Base-by-base conservation (phyloP, 2,113 vertebrate genomes). In the Brachyistius frenatus region DNA sequence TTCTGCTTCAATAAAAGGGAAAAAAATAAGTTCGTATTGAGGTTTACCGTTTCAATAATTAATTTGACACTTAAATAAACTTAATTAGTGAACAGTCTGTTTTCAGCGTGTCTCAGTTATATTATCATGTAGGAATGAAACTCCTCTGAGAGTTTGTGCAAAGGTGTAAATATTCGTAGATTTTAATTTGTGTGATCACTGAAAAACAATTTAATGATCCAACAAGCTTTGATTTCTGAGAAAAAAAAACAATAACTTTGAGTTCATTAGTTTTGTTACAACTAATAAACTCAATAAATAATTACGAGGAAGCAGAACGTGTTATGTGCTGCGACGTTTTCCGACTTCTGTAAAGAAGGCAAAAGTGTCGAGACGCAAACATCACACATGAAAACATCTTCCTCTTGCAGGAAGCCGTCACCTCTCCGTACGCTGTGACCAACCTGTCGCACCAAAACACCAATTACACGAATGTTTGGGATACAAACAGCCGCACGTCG, bases 401-500 rank as follows among this genome's bases (percentile, higher is more conserved):
- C 23, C 23, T 23, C 23, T 23, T 23, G 23, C 23, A 23, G 23
- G 23, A 23, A 23, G n/a, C 64, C 44, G 10, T 56, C 7, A 39
- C 35, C 6, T 53, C 10, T 23, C 39, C 52, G 41, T 68, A 52
- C 33, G 60, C 71, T 67, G 73, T 85, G 64, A 53, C 31, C 44
- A 68, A 88, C 82, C 78, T 75, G 84, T 80, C 16, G 1, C 57
- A 50, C 81, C 41, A 81, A 88, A 73, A 83, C 79, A 83, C n/a
- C 55, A 86, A 88, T 84, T 80, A 87, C 9, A 80, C 37, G n/a
- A 41, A 39, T 93, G 82, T 91, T 88, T 90, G 69, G 60, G 78
- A 71, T 83, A 88, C 76, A 93, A 85, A 92, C 83, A 68, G 62
- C 75, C 66, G 23, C 11, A 57, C 10, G 69, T 16, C 73, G 23